phyloP scores from a whole-genome alignment of 2,113 vertebrate species.

The Cygnus buccinator region DNA sequence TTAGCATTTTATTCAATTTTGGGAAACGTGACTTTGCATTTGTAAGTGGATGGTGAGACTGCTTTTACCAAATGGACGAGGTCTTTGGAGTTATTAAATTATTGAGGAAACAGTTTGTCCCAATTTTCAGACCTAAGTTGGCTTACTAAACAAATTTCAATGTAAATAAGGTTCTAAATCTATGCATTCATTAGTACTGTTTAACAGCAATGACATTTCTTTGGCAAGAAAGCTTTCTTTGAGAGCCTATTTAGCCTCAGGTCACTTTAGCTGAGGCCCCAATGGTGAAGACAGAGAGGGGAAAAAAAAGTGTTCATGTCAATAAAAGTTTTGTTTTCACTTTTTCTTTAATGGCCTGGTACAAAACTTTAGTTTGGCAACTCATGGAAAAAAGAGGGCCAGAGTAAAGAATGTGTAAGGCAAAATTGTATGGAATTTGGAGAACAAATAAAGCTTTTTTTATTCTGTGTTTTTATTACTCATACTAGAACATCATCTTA shows the following conservation, averaged over 20 bases:
- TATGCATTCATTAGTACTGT: constrained; percentile 67
- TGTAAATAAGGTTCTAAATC: constrained; percentile 72
- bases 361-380: constrained; percentile 22
- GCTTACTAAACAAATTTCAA: constrained; percentile 76
- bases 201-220: constrained; percentile 67
- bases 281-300: background rate
- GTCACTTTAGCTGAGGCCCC: constrained; percentile 53
- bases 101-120: constrained; percentile 70
- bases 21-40: constrained; percentile 74
- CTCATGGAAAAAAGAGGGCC: background rate
- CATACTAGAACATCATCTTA: background rate
- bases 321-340: constrained; percentile 64
- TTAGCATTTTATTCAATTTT: constrained; percentile 75
- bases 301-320: background rate
- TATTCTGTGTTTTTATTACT: background rate
- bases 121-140: constrained; percentile 67
- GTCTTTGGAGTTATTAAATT: constrained; percentile 74
- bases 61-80: constrained; percentile 64
- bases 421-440: constrained; percentile 17
- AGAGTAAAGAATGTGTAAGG: background rate
- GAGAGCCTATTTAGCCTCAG: constrained; percentile 57
- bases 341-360: constrained; percentile 26
- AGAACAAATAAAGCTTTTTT: background rate
- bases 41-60: constrained; percentile 65
- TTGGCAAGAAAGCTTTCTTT: constrained; percentile 62